Percentiles rank a stretch among this genome's conserved stretches.
phyloP scores from a whole-genome alignment of 1,140 invertebrate species.

The Brachionus plicatilis region DNA sequence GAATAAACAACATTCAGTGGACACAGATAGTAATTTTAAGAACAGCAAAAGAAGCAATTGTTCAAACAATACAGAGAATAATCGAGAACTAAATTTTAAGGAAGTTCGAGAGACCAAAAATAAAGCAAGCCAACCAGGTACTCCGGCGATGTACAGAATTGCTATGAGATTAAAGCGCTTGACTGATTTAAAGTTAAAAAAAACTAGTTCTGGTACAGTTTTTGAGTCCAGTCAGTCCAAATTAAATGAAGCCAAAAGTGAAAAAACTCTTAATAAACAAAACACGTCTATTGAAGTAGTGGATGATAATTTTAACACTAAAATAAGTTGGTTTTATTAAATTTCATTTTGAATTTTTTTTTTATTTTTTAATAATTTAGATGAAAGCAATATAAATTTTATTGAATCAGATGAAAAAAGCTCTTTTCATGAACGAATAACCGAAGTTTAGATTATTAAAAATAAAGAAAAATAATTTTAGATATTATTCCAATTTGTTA shows the following conservation, averaged over 20 bases:
- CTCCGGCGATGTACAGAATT: slow-evolving; percentile 14
- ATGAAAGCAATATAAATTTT: neutral
- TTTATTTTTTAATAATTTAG: neutral
- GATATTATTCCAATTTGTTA: neutral
- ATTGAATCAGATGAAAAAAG: slow-evolving; percentile 14
- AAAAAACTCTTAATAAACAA: neutral
- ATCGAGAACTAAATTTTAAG: neutral
- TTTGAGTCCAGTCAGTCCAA: neutral
- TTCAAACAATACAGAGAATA: neutral
- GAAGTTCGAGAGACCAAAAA: neutral
- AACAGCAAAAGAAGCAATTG: slow-evolving; percentile 29
- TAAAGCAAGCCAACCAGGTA: neutral
- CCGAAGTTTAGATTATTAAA: slow-evolving; percentile 8
- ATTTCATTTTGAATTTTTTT: neutral
- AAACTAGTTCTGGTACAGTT: neutral
- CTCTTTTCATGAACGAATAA: slow-evolving; percentile 24
- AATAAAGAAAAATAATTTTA: neutral
- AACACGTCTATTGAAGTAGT: neutral
- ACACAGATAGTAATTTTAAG: neutral
- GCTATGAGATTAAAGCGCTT: slow-evolving; percentile 9
- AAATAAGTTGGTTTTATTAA: neutral
- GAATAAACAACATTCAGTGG: neutral
- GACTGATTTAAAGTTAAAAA: slow-evolving; percentile 22
- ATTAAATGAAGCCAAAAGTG: neutral
- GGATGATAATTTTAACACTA: neutral